Evolutionary conservation across 2,888 invertebrate genomes (phyloP).

Genomic region (Antitype chi): DNA sequence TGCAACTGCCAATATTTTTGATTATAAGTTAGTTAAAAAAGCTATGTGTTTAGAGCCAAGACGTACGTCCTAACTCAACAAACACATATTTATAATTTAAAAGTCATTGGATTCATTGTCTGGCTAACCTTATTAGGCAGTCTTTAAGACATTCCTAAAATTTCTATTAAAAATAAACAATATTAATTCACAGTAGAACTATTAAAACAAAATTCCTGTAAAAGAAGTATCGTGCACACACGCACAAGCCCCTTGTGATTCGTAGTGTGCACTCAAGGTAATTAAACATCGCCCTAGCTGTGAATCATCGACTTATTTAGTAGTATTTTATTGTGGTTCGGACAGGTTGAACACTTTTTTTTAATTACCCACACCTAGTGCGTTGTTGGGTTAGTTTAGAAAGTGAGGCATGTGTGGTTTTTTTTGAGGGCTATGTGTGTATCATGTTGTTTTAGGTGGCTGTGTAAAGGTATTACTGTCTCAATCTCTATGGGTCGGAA

Average conservation of each 20-base stretch:
- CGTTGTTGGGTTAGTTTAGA: slow-evolving; percentile 65
- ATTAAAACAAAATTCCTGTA: slow-evolving; percentile 44
- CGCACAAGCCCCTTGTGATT: slow-evolving; percentile 58
- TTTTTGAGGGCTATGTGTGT: slow-evolving; percentile 5
- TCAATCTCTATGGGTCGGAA: no score
- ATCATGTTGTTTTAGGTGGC: slow-evolving; percentile 8
- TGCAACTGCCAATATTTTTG: background rate
- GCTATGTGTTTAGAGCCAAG: background rate
- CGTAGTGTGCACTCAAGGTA: slow-evolving; percentile 71
- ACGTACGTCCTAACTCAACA: background rate
- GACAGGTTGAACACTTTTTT: slow-evolving; percentile 48
- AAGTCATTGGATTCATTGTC: slow-evolving; percentile 2
- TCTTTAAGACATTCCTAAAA: slow-evolving; percentile 5
- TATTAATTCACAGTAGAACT: slow-evolving; percentile 14
- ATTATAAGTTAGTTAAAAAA: background rate
- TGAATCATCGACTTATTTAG: slow-evolving; percentile 57
- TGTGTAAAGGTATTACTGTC: no score
- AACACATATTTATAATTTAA: background rate
- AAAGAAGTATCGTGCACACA: slow-evolving; percentile 44
- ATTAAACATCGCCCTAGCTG: slow-evolving; percentile 70
- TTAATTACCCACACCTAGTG: slow-evolving; percentile 65
- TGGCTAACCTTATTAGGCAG: background rate
- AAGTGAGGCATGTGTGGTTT: background rate
- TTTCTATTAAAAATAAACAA: slow-evolving; percentile 16
- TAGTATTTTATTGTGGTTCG: slow-evolving; percentile 48